Evolutionary conservation across 2,888 invertebrate species (phyloP), one percentile per base, ranked within the genome.

Genomic region (Escarpia spicata): DNA sequence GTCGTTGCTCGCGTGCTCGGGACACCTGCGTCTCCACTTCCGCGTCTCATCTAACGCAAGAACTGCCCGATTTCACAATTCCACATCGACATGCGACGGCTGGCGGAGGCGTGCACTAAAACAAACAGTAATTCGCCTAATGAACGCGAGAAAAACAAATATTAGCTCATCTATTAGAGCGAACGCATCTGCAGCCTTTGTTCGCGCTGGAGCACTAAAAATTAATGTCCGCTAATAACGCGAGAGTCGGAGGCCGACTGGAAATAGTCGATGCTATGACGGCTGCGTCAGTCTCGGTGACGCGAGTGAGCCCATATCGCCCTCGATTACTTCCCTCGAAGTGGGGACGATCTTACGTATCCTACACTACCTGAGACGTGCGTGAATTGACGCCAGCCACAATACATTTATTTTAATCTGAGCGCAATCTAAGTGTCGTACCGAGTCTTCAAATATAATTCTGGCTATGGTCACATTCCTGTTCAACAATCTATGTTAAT

Each of bases 11-110:
- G 75, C 75, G 75, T 75, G 75, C 19, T 6, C 26, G 2, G 26
- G 26, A n/a, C 75, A 75, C 75, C 75, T 75, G 75, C 75, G 75
- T 26, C 75, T 19, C 75, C 19, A 75, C 75, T 75, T 75, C 75
- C 75, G 75, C 75, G 75, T 75, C 75, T 75, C 75, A n/a, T 26
- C 75, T 75, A 75, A 75, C 75, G 75, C 75, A 75, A 75, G 75
- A 75, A 75, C 75, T 75, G 75, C 75, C 75, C 75, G 75, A 75
- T 75, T 75, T 75, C 75, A 75, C 75, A 75, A 75, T 75, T 75
- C 75, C 75, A 75, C 75, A 6, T 26, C 75, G 75, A 75, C 75
- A 75, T 75, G 75, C 75, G 75, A 75, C 75, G 26, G n/a, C 3
- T 26, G 75, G 26, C 75, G 75, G 75, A 75, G 75, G 75, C 75